phyloP scores from a whole-genome alignment of 2,797 vertebrate species.

The Tokudaia tokunoshimensis region DNA sequence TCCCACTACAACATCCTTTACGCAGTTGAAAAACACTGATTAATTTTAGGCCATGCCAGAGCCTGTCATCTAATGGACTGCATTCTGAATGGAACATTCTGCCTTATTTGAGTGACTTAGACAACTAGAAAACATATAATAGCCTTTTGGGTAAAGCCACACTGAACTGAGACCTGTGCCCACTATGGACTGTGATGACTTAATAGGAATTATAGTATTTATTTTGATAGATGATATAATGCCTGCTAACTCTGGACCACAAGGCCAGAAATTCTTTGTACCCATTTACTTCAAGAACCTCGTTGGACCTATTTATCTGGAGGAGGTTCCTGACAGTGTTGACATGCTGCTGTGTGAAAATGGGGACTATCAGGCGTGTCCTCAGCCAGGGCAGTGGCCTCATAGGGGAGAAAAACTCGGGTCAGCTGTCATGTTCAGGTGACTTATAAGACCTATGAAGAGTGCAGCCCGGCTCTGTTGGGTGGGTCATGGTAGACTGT shows the following conservation, averaged over 20 bases:
- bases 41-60: conserved; percentile 67
- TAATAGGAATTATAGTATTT: conserved; percentile 61
- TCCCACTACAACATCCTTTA: conserved; percentile 91
- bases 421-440: not conserved
- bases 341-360: not conserved
- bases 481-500: not conserved
- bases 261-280: conserved; percentile 12
- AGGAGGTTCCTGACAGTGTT: not conserved
- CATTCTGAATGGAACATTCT: conserved; percentile 74
- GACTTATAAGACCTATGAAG: not conserved
- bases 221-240: conserved; percentile 50
- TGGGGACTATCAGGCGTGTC: not conserved
- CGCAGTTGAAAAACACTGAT: conserved; percentile 77
- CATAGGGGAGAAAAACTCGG: not conserved
- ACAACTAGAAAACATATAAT: conserved; percentile 51
- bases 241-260: conserved; percentile 38
- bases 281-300: not conserved
- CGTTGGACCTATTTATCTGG: not conserved
- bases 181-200: conserved; percentile 29
- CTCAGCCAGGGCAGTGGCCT: not conserved
- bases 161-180: conserved; percentile 42
- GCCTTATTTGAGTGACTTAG: conserved; percentile 73
- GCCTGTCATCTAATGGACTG: conserved; percentile 76
- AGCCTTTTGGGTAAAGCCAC: conserved; percentile 57
- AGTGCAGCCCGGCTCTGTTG: not conserved